These are phyloP conservation scores for Cydia pomonella DNA, from an alignment of 1,140 invertebrate genomes.

Conservation along the genomic window DNA sequence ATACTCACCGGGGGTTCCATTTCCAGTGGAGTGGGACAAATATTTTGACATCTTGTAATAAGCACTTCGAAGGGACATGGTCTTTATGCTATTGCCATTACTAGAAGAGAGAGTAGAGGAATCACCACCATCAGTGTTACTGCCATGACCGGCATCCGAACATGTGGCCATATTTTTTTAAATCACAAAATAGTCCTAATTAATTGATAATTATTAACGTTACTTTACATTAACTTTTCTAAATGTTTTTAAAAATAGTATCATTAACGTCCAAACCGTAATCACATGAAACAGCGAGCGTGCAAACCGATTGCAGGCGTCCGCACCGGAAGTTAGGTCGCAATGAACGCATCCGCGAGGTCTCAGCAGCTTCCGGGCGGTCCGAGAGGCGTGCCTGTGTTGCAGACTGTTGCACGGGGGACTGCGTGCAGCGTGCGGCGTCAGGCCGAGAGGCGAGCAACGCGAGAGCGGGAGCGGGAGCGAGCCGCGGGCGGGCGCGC, in stretches of 20 bases:
- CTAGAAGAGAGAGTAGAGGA: background rate
- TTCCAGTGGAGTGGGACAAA: conserved; percentile 38
- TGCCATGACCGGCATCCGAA: conserved; percentile 14
- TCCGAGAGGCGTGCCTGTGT: conserved; percentile 51
- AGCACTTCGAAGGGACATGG: conserved; percentile 40
- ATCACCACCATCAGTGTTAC: conserved; percentile 24
- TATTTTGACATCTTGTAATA: conserved; percentile 51
- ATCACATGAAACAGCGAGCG: background rate
- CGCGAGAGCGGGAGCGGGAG: conserved; percentile 41
- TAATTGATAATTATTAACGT: background rate
- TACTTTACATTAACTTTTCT: background rate
- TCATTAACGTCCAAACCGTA: background rate
- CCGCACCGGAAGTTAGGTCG: conserved; percentile 51
- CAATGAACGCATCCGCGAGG: conserved; percentile 71
- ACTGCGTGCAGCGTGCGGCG: conserved; percentile 43
- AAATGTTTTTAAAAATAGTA: background rate
- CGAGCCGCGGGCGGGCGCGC: conserved; percentile 49
- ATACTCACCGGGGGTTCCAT: conserved; percentile 34
- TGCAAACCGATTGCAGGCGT: conserved; percentile 44
- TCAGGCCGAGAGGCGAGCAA: conserved; percentile 36
- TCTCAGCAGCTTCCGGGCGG: conserved; percentile 57
- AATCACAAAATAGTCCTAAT: background rate
- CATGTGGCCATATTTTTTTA: conserved; percentile 7
- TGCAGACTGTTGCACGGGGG: conserved; percentile 39
- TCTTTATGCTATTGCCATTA: conserved; percentile 12